Conservation (phyloP, 23 tunicate species). For the Halocynthia roretzi region DNA sequence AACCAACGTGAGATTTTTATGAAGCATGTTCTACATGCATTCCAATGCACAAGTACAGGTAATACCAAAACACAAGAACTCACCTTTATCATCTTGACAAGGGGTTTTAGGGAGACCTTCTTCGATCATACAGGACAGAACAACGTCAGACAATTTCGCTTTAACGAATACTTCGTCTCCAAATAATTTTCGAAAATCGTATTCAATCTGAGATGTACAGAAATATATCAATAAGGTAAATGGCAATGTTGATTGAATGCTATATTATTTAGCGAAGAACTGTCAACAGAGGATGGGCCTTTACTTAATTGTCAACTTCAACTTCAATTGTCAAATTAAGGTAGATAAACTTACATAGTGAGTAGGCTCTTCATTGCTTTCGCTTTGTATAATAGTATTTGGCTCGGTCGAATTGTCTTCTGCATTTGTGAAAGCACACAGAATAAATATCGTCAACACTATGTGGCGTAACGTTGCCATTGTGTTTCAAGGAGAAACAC, state of each 20-base stretch:
- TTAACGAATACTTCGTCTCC: slow-evolving; percentile 1
- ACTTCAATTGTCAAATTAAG: too few relatives aligned
- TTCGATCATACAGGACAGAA: slow-evolving; percentile 9
- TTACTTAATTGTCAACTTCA: too few relatives aligned
- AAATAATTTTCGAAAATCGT: slow-evolving; percentile 12
- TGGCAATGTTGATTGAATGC: not conserved
- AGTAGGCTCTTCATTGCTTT: not conserved
- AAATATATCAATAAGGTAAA: not conserved
- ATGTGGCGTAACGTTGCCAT: slow-evolving; percentile 11
- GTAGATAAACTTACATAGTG: not conserved
- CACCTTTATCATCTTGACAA: not conserved
- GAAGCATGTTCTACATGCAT: too few relatives aligned
- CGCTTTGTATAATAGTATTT: not conserved
- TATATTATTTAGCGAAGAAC: too few relatives aligned
- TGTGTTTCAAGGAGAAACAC: not conserved
- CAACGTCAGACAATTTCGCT: slow-evolving; percentile 9
- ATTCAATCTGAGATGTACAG: slow-evolving; percentile 4
- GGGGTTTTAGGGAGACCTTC: not conserved
- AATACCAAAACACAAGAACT: not conserved
- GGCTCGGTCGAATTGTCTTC: not conserved
- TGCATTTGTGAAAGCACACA: slow-evolving; percentile 1
- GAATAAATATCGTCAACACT: not conserved
- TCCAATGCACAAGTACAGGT: too few relatives aligned
- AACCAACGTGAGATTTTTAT: too few relatives aligned
- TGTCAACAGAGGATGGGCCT: too few relatives aligned